Evolutionary conservation across 92 coral and sea anemone species (phyloP).

Genomic region (Porites rus): DNA sequence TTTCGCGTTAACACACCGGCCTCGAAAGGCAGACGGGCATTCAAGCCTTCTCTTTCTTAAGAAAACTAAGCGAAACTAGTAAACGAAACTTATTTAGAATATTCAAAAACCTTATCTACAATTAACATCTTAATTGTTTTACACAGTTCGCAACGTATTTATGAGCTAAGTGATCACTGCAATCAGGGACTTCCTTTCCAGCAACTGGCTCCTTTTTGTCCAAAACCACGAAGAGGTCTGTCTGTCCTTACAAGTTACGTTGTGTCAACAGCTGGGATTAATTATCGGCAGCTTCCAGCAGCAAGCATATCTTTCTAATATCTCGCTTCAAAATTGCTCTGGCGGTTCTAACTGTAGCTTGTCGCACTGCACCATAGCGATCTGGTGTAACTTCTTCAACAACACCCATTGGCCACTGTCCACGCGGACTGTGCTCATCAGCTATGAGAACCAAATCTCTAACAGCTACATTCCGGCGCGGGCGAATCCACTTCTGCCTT

Average conservation of each 20-base stretch:
- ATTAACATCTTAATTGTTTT: background rate
- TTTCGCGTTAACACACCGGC: no score
- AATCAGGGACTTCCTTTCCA: background rate
- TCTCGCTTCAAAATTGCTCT: background rate
- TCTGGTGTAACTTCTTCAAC: constrained; percentile 10
- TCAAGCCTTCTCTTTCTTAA: no score
- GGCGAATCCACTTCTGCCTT: constrained; percentile 26
- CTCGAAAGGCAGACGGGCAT: no score
- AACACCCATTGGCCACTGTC: constrained; percentile 20
- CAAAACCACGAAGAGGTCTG: no score
- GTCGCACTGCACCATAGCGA: constrained; percentile 17
- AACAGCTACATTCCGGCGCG: constrained; percentile 5
- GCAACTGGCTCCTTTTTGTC: background rate
- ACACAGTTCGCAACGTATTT: background rate
- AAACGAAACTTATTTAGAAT: no score
- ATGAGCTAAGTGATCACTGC: background rate
- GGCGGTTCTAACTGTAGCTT: constrained; percentile 22
- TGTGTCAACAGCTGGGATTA: background rate
- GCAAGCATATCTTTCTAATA: background rate
- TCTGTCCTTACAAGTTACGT: background rate
- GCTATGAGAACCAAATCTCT: constrained; percentile 33
- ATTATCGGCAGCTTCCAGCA: background rate
- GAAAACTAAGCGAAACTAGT: no score
- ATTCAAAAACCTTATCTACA: no score
- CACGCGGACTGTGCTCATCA: constrained; percentile 21